These are phyloP conservation scores for Leucophenga varia DNA, from an alignment of 1,140 invertebrate genomes.

Conservation along the genomic window DNA sequence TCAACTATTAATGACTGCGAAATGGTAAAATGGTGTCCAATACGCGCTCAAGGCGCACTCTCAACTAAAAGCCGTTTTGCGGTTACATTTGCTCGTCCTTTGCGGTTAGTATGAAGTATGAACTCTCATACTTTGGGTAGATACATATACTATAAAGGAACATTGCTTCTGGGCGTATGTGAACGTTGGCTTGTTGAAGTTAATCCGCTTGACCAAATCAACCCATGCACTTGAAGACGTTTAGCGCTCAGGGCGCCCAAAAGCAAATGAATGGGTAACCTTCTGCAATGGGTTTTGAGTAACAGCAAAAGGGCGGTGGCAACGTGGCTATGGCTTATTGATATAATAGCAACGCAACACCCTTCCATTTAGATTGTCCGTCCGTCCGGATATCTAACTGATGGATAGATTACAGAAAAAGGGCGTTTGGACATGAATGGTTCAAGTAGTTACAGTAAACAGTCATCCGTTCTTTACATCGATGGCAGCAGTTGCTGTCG, in stretches of 20 bases:
- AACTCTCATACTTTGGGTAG: no score
- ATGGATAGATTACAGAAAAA: no score
- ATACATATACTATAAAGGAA: no score
- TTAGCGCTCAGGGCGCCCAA: conserved; percentile 17
- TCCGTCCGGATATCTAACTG: conserved; percentile 19
- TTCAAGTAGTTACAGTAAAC: no score
- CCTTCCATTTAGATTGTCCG: conserved; percentile 21
- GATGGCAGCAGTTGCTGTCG: conserved; percentile 52
- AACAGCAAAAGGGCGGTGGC: neutral
- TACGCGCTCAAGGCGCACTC: conserved; percentile 5
- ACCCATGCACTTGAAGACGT: conserved; percentile 1
- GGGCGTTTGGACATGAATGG: no score
- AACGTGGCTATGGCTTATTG: conserved; percentile 21
- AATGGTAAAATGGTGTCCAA: neutral
- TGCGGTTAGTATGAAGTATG: conserved; percentile 22
- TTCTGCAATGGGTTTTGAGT: neutral
- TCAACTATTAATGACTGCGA: no score
- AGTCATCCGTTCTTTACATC: no score
- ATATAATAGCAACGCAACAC: conserved; percentile 45
- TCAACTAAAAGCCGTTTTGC: conserved; percentile 31
- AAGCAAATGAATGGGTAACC: neutral
- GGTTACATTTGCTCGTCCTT: conserved; percentile 24
- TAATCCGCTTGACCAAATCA: conserved; percentile 23
- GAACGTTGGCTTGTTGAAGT: conserved; percentile 1
- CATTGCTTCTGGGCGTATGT: no score